Percentiles rank a stretch among this genome's conserved stretches.
Conservation (phyloP, 2,797 vertebrate species). For the Urocyon cinereoargenteus region DNA sequence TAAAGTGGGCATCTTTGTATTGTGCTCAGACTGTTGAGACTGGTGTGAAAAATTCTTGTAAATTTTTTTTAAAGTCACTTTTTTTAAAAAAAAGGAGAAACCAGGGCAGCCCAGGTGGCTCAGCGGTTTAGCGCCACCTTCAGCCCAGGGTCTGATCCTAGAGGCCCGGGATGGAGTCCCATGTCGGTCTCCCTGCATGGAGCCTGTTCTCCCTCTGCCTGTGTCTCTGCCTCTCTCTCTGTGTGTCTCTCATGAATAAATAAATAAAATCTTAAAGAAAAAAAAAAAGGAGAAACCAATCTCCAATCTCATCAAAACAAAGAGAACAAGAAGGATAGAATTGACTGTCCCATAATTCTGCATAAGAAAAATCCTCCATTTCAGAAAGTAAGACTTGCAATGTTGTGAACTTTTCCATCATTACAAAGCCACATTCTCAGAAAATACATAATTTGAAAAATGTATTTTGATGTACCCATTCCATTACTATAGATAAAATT, state of each 20-base stretch:
- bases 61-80: background rate
- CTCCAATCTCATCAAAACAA: background rate
- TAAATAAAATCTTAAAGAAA: no score
- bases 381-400: constrained; percentile 10
- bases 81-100: background rate
- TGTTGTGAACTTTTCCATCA: constrained; percentile 18
- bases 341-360: background rate
- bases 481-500: constrained; percentile 50
- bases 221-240: no score
- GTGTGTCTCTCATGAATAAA: no score
- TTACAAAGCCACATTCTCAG: constrained; percentile 40
- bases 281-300: background rate
- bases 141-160: no score
- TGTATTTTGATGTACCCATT: constrained; percentile 51
- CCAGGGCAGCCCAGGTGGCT: no score
- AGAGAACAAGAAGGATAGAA: background rate
- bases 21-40: background rate
- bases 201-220: no score
- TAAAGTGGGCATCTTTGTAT: constrained; percentile 13
- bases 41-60: background rate
- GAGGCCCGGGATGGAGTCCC: no score
- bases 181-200: no score
- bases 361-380: background rate
- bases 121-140: no score
- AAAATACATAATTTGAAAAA: constrained; percentile 40